phyloP scores from a whole-genome alignment of 2,113 vertebrate genomes.

The Amphilophus citrinellus region DNA sequence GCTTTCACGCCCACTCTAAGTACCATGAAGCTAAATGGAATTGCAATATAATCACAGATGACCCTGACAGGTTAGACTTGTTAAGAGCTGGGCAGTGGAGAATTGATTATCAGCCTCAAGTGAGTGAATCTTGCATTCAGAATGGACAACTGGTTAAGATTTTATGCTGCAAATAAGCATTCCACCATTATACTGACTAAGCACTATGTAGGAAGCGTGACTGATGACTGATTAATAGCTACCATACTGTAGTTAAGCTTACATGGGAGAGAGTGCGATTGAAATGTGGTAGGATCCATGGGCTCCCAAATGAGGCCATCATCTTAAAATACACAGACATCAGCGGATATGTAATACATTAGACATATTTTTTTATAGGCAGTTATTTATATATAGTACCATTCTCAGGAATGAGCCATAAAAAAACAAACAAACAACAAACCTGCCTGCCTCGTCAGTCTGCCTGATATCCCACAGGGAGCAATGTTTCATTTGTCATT shows the following conservation, averaged over 20 bases:
- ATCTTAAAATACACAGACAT: slow-evolving; percentile 47
- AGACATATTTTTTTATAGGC: slow-evolving; percentile 44
- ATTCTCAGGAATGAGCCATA: slow-evolving; percentile 21
- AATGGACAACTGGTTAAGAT: slow-evolving; percentile 7
- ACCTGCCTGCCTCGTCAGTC: slow-evolving; percentile 41
- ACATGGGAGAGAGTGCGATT: slow-evolving; percentile 39
- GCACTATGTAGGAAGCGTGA: slow-evolving; percentile 54
- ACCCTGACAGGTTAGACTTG: slow-evolving; percentile 59
- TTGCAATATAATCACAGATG: slow-evolving; percentile 47
- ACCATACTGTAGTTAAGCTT: slow-evolving; percentile 40
- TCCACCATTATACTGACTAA: slow-evolving; percentile 38
- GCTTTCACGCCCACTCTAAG: slow-evolving; percentile 33
- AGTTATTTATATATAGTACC: slow-evolving; percentile 19
- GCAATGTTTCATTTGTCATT: slow-evolving; percentile 62
- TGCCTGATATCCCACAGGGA: slow-evolving; percentile 43
- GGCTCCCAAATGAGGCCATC: slow-evolving; percentile 56
- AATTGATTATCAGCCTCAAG: slow-evolving; percentile 45
- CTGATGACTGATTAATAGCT: slow-evolving; percentile 57
- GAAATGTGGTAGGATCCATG: slow-evolving; percentile 40
- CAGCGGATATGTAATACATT: slow-evolving; percentile 1
- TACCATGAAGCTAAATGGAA: slow-evolving; percentile 49
- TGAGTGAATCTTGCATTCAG: slow-evolving; percentile 7
- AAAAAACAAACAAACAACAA: neutral
- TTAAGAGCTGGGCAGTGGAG: slow-evolving; percentile 52
- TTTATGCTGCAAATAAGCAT: slow-evolving; percentile 22